These are phyloP conservation scores for Melipona quadrifasciata DNA, from an alignment of 1,140 invertebrate species.

Conservation along the genomic window DNA sequence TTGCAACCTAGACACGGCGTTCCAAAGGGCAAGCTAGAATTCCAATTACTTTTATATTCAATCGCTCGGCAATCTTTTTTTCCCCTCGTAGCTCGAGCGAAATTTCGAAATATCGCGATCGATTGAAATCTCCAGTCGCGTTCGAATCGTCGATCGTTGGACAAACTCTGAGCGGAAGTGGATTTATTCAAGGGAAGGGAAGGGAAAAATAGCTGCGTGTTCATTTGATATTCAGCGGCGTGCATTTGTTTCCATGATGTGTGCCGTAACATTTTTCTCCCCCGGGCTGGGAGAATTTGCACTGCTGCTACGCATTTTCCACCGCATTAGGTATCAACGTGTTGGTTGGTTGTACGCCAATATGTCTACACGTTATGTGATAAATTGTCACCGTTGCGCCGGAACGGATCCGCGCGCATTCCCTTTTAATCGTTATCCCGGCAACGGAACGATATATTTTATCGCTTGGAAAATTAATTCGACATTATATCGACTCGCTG, in stretches of 20 bases:
- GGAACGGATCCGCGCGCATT: neutral
- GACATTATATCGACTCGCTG: neutral
- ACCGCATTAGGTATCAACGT: neutral
- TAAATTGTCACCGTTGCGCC: neutral
- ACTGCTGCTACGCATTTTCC: neutral
- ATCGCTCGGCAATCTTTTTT: no score
- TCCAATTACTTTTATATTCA: no score
- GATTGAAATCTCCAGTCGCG: neutral
- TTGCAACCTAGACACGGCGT: no score
- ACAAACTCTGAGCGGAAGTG: neutral
- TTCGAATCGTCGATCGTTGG: neutral
- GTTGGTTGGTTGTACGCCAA: neutral
- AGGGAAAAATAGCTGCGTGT: conserved; percentile 5
- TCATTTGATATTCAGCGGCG: conserved; percentile 2
- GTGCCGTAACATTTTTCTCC: conserved; percentile 1
- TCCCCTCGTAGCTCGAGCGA: no score
- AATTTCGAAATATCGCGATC: no score
- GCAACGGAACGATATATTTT: neutral
- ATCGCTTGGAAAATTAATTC: neutral
- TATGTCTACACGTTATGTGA: neutral
- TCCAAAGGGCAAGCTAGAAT: no score
- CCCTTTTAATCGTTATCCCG: neutral
- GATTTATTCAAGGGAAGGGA: neutral
- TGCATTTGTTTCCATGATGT: neutral
- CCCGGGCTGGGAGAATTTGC: neutral